phyloP scores from a whole-genome alignment of 2,797 vertebrate genomes.

The Syngnathus rostellatus region DNA sequence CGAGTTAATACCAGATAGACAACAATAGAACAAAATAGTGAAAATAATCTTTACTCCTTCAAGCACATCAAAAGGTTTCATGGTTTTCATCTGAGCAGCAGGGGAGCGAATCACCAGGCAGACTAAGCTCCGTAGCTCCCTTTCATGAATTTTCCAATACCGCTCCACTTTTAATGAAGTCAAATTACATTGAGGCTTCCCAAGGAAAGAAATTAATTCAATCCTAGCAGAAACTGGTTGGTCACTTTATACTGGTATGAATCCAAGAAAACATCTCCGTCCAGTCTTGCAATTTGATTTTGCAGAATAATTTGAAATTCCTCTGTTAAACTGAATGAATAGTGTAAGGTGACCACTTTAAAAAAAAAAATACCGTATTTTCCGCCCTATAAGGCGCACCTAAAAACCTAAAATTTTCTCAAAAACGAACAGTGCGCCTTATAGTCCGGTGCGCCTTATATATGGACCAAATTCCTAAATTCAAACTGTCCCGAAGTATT shows the following conservation, averaged over 20 bases:
- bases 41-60: slow-evolving; percentile 41
- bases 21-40: slow-evolving; percentile 52
- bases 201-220: slow-evolving; percentile 19
- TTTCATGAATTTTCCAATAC: slow-evolving; percentile 42
- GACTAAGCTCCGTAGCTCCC: slow-evolving; percentile 27
- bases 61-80: slow-evolving; percentile 50
- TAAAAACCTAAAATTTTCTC: too few species aligned
- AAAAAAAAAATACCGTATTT: neutral
- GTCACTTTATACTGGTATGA: too few species aligned
- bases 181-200: slow-evolving; percentile 45
- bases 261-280: too few species aligned
- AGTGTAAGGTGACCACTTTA: neutral
- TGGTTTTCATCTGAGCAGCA: slow-evolving; percentile 40
- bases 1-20: slow-evolving; percentile 39
- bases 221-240: too few species aligned
- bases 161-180: slow-evolving; percentile 55
- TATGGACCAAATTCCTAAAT: too few species aligned
- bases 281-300: too few species aligned
- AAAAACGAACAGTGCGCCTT: too few species aligned
- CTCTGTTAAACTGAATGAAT: neutral
- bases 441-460: too few species aligned
- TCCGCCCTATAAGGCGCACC: too few species aligned
- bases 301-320: slow-evolving; percentile 5
- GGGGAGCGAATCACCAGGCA: slow-evolving; percentile 39
- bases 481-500: too few species aligned